phyloP scores from a whole-genome alignment of 2,797 vertebrate genomes.

The Siniperca undulata region DNA sequence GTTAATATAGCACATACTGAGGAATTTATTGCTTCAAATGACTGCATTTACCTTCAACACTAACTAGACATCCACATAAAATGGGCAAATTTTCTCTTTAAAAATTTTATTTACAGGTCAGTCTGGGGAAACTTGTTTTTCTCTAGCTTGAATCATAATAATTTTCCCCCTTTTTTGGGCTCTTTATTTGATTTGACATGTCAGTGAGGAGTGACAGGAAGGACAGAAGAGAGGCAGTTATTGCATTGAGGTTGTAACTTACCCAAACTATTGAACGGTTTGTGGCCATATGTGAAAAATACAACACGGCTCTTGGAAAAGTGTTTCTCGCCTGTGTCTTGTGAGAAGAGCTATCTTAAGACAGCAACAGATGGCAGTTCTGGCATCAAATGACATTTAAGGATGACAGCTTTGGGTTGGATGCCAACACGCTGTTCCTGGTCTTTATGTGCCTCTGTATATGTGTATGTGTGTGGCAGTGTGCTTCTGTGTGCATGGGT shows the following conservation, averaged over 20 bases:
- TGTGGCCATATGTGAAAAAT: conserved; percentile 57
- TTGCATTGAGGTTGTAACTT: conserved; percentile 18
- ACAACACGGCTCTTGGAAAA: conserved; percentile 40
- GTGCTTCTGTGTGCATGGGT: conserved; percentile 30
- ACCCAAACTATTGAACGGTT: conserved; percentile 30
- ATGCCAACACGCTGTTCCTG: conserved; percentile 49
- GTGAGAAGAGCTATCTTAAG: conserved; percentile 71
- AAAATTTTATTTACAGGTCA: too few species aligned
- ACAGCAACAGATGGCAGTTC: conserved; percentile 75
- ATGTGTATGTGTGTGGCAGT: conserved; percentile 1
- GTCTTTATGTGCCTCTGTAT: conserved; percentile 28
- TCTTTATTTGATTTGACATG: conserved; percentile 9
- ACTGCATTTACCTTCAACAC: too few species aligned
- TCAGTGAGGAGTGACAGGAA: conserved; percentile 20
- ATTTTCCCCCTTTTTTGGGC: neutral
- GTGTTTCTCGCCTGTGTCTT: conserved; percentile 47
- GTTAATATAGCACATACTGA: too few species aligned
- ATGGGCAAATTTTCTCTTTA: too few species aligned
- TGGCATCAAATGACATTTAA: conserved; percentile 71
- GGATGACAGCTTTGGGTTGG: conserved; percentile 54
- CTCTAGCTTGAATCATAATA: neutral
- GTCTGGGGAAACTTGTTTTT: neutral
- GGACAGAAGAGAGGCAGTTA: neutral
- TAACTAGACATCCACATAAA: too few species aligned
- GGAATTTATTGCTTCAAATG: too few species aligned